phyloP scores from a whole-genome alignment of 1,140 invertebrate genomes.

The Adelges cooleyi region DNA sequence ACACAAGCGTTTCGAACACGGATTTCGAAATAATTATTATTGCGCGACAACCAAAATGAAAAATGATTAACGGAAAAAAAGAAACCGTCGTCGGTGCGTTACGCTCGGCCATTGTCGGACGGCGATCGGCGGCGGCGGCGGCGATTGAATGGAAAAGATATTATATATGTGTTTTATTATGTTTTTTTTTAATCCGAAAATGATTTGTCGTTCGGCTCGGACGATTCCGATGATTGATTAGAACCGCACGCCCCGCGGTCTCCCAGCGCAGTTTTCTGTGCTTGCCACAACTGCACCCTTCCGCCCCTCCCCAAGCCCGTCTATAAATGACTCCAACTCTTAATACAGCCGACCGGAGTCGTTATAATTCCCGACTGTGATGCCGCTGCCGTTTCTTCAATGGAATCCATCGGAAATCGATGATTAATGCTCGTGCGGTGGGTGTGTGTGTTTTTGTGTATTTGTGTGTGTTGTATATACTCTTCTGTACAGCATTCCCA shows the following conservation, averaged over 20 bases:
- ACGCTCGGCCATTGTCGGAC: slow-evolving; percentile 12
- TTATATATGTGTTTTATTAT: not conserved
- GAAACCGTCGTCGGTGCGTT: slow-evolving; percentile 16
- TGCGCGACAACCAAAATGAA: not conserved
- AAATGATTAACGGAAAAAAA: not conserved
- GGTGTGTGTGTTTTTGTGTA: not conserved
- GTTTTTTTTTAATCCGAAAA: slow-evolving; percentile 18
- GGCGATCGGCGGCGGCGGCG: slow-evolving; percentile 5
- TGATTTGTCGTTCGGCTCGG: slow-evolving; percentile 26
- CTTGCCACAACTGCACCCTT: too few relatives aligned
- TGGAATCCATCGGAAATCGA: slow-evolving; percentile 24
- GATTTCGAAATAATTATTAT: too few relatives aligned
- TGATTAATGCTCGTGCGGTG: not conserved
- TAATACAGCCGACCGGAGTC: not conserved
- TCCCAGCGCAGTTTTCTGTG: too few relatives aligned
- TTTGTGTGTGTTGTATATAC: not conserved
- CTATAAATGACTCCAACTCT: too few relatives aligned
- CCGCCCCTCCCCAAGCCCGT: too few relatives aligned
- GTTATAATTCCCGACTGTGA: not conserved
- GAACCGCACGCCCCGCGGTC: not conserved
- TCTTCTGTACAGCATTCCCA: too few relatives aligned
- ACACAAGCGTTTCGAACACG: too few relatives aligned
- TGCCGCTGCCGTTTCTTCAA: not conserved
- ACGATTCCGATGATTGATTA: slow-evolving; percentile 25
- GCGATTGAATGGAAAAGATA: slow-evolving; percentile 2